phyloP scores from a whole-genome alignment of 2,113 vertebrate genomes.

The Mola mola region DNA sequence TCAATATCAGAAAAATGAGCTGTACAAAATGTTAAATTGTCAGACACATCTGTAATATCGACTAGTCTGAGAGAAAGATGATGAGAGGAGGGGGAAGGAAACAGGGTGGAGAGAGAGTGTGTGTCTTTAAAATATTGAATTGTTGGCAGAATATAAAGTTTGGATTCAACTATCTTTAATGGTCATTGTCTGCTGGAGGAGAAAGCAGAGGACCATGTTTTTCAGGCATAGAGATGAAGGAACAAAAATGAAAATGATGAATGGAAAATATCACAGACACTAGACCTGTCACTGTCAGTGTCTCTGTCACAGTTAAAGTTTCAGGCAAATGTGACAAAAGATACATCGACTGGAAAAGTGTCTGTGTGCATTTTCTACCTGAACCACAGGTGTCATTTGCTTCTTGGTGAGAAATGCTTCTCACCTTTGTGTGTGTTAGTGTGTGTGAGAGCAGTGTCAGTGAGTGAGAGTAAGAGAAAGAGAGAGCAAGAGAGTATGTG shows the following conservation, averaged over 20 bases:
- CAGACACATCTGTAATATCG: conserved; percentile 53
- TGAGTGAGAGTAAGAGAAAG: neutral
- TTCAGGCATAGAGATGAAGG: neutral
- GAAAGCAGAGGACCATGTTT: neutral
- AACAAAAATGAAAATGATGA: neutral
- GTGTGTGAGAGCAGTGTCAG: conserved; percentile 11
- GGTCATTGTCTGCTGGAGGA: neutral
- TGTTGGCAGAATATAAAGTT: neutral
- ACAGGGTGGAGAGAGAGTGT: neutral
- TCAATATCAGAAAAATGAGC: conserved; percentile 63
- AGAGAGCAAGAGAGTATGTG: conserved; percentile 1
- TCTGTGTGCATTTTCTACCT: conserved; percentile 28
- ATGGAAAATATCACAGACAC: neutral
- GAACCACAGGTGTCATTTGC: conserved; percentile 26
- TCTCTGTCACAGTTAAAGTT: conserved; percentile 14
- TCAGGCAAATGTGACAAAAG: conserved; percentile 40
- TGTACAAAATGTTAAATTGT: conserved; percentile 63
- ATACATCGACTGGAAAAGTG: conserved; percentile 39
- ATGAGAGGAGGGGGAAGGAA: conserved; percentile 13
- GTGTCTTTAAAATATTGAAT: neutral
- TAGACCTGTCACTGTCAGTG: too few species aligned
- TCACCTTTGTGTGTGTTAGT: conserved; percentile 16
- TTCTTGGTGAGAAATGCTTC: conserved; percentile 30
- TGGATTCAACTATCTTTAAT: neutral
- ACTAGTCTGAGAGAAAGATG: conserved; percentile 43